These are phyloP conservation scores for Cygnus olor DNA, from an alignment of 2,797 vertebrate genomes.

Conservation along the genomic window DNA sequence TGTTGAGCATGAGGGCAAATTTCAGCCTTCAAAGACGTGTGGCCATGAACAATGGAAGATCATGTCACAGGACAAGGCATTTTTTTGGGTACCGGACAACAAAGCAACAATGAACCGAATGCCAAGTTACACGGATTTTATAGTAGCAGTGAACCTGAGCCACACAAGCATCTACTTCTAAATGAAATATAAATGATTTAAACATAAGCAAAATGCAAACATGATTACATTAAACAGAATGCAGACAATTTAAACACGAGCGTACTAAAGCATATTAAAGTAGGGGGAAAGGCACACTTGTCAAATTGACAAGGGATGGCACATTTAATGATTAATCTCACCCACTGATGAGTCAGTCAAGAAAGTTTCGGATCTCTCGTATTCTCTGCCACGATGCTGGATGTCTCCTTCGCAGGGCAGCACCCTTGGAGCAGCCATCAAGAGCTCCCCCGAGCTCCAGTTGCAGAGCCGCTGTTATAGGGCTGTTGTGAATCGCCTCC, in stretches of 20 bases:
- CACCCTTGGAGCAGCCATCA: neutral
- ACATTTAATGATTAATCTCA: neutral
- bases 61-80: neutral
- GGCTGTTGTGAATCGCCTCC: neutral
- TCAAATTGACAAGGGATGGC: too few species aligned
- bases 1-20: neutral
- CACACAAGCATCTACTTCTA: neutral
- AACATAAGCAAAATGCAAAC: neutral
- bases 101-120: neutral
- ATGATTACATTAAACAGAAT: neutral
- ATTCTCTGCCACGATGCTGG: fast-evolving
- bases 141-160: neutral
- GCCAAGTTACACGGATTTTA: neutral
- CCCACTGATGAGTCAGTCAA: neutral
- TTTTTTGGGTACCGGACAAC: too few species aligned
- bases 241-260: neutral
- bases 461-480: too few species aligned
- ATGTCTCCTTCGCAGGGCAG: fast-evolving
- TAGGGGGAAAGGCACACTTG: neutral
- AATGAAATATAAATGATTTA: neutral
- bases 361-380: neutral
- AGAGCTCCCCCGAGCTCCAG: neutral
- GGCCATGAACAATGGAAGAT: neutral
- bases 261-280: neutral
- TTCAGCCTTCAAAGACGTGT: neutral